Evolutionary conservation across 2,113 vertebrate species (phyloP), one percentile per base, ranked within the genome.

Genomic region (Gallinago media): DNA sequence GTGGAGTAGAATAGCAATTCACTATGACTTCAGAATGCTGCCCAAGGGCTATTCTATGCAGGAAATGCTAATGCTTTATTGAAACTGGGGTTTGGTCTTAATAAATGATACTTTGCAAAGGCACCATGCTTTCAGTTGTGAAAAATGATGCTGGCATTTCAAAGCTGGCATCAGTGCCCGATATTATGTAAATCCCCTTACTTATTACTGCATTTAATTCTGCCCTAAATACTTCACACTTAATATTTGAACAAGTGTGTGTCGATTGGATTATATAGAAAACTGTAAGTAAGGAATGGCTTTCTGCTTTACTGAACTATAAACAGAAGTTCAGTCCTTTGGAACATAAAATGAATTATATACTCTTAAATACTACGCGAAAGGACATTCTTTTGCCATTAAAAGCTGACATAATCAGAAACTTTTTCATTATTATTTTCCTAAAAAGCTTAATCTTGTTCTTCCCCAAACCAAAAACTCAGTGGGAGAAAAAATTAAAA

Each of bases 1-100:
- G 97, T 96, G 96, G 98, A 98, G 99, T 99, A 98, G 93, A 98
- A 98, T 98, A 98, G 98, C 98, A 98, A 98, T 98, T 98, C 92
- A 93, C 98, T 98, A 88, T 98, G 98, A 98, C 98, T 99, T 98
- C 97, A 95, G 78, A 97, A 96, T 91, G 84, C 87, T 97, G 92
- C 97, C 96, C 96, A 96, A 95, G 93, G 97, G 97, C 97, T 97
- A 97, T 97, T 98, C 97, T 97, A 95, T 92, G 93, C 97, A 97
- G 98, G 97, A 98, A 98, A 98, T 98, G 98, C 97, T 98, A 97
- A 98, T 98, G 96, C 97, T 97, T 97, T 96, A 96, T 98, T 97
- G 98, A 98, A 98, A 96, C 81, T 81, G 68, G 93, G 94, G 78
- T 97, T 97, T 94, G 66, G 76, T 97, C 96, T 97, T 97, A 98